These are phyloP conservation scores for Orientallactaga bullata DNA, from an alignment of 2,113 vertebrate species.

Conservation along the genomic window DNA sequence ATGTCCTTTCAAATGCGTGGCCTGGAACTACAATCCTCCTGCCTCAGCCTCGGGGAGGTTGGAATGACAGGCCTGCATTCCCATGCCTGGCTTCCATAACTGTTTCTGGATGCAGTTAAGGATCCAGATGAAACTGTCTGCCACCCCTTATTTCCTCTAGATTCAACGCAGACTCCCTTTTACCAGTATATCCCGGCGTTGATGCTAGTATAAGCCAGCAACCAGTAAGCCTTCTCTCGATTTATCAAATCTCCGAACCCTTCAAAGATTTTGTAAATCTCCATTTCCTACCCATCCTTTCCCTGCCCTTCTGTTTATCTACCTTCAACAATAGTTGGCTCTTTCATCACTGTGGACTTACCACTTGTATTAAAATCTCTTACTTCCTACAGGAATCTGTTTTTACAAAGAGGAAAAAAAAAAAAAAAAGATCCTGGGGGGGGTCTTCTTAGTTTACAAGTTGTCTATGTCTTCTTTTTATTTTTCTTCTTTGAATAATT, in stretches of 20 bases:
- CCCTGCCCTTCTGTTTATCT: background rate
- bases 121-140: background rate
- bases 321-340: background rate
- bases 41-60: background rate
- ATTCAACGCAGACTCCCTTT: background rate
- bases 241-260: constrained; percentile 1
- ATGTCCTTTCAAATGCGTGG: no score
- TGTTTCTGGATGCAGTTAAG: background rate
- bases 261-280: background rate
- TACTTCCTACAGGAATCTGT: background rate
- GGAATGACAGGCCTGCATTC: background rate
- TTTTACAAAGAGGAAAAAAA: background rate
- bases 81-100: background rate
- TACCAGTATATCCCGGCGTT: background rate
- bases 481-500: background rate
- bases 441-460: constrained; percentile 9
- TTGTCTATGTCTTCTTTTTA: background rate
- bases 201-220: background rate
- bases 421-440: background rate
- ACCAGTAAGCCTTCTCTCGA: background rate
- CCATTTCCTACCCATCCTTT: background rate
- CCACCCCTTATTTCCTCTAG: background rate
- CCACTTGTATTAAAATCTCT: background rate
- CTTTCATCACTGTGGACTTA: background rate
- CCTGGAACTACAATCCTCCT: background rate